Percentiles rank a stretch among this genome's conserved stretches.
Evolutionary conservation across 2,797 vertebrate genomes (phyloP).

Genomic region (Dendrocincla fuliginosa): DNA sequence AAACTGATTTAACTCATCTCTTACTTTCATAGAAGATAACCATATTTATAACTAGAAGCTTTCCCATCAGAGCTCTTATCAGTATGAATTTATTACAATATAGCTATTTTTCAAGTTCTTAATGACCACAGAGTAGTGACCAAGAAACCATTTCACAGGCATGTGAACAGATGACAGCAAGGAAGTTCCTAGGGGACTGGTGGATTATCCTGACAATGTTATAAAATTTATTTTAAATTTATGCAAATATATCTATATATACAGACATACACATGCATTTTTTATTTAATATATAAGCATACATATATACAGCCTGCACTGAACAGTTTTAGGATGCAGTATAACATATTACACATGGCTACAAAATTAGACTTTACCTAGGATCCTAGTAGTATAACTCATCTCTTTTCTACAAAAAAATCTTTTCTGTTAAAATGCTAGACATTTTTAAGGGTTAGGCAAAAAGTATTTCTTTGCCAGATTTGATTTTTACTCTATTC

Average conservation of each 20-base stretch:
- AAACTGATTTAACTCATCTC: background rate
- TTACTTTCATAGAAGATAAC: background rate
- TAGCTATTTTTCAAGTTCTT: background rate
- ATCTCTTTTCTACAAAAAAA: background rate
- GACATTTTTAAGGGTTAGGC: background rate
- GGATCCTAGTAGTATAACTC: background rate
- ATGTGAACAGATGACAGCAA: background rate
- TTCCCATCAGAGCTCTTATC: background rate
- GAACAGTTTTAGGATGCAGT: background rate
- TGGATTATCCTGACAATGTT: background rate
- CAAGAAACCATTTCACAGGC: background rate
- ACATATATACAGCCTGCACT: background rate
- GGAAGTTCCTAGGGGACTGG: background rate
- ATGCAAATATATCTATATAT: too few species aligned
- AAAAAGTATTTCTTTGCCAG: background rate
- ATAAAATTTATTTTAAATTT: background rate
- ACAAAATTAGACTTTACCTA: background rate
- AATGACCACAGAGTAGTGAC: background rate
- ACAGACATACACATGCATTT: background rate
- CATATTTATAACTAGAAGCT: background rate
- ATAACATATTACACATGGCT: background rate
- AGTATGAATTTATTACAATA: background rate
- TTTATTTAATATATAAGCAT: background rate
- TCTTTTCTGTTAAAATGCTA: background rate
- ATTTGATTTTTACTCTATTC: background rate